A percentile compares a stretch with the other conserved stretches of the same genome.
Evolutionary conservation across 2,113 vertebrate genomes (phyloP).

Genomic region (Diglossa brunneiventris): DNA sequence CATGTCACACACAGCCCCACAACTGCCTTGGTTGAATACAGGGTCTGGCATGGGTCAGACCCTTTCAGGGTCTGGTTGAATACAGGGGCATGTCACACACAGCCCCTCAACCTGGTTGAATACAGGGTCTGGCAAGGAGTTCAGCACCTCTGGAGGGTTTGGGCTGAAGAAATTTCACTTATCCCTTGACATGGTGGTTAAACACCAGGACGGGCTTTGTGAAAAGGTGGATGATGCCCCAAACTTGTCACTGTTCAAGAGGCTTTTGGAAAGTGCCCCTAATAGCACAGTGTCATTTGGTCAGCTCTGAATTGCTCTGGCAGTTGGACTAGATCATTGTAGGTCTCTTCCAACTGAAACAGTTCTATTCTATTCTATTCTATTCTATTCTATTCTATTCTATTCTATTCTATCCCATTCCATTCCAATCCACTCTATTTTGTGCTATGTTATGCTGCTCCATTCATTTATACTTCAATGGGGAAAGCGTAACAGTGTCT

Average conservation of each 20-base stretch:
- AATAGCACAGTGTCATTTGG: not conserved
- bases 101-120: not conserved
- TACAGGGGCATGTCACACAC: not conserved
- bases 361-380: not conserved
- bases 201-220: not conserved
- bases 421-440: not conserved
- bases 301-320: not conserved
- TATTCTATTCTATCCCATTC: not conserved
- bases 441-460: not conserved
- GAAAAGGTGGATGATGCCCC: rapidly evolving
- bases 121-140: not conserved
- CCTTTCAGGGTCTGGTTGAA: too few species aligned
- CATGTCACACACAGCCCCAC: rapidly evolving
- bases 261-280: not conserved
- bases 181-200: not conserved
- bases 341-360: not conserved
- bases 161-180: not conserved
- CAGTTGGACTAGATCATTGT: not conserved
- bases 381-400: not conserved
- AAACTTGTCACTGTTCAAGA: not conserved
- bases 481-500: not conserved
- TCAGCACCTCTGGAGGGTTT: not conserved
- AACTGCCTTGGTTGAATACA: not conserved
- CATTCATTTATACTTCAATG: not conserved
- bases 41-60: not conserved